Evolutionary conservation across 1,140 invertebrate genomes (phyloP).

Genomic region (Drosophila yakuba): DNA sequence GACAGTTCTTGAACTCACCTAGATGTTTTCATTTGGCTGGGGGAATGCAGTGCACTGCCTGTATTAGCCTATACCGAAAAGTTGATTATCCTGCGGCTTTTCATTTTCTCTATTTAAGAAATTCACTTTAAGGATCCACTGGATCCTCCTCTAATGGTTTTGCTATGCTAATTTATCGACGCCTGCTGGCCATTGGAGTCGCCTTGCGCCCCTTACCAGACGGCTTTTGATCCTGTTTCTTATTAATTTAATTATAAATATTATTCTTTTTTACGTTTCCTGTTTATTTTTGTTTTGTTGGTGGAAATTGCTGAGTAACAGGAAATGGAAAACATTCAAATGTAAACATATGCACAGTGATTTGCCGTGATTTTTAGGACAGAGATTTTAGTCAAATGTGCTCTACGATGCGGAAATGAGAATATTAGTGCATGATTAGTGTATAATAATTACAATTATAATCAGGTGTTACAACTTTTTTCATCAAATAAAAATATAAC

Average conservation of each 20-base stretch:
- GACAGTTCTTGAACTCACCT: constrained; percentile 51
- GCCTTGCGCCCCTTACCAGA: constrained; percentile 25
- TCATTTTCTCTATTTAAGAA: constrained; percentile 9
- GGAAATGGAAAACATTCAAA: too few relatives aligned
- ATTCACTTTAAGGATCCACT: constrained; percentile 56
- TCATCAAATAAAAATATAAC: too few relatives aligned
- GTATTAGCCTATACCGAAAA: constrained; percentile 14
- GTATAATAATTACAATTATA: too few relatives aligned
- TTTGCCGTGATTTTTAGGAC: too few relatives aligned
- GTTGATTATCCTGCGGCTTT: constrained; percentile 26
- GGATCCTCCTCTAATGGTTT: constrained; percentile 63
- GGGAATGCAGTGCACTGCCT: constrained; percentile 12
- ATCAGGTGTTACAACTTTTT: too few relatives aligned
- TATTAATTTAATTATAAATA: constrained; percentile 73
- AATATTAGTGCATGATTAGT: too few relatives aligned
- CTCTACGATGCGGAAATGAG: too few relatives aligned
- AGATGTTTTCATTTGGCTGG: constrained; percentile 23
- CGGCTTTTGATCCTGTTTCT: constrained; percentile 46
- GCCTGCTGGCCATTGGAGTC: constrained; percentile 69
- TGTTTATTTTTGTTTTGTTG: too few relatives aligned
- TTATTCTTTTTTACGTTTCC: constrained; percentile 33
- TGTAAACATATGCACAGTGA: too few relatives aligned
- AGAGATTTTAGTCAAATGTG: too few relatives aligned
- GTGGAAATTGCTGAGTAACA: too few relatives aligned
- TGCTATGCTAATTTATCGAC: constrained; percentile 79